Percentiles rank a stretch among this genome's conserved stretches.
These are phyloP conservation scores for Agelastica alni DNA, from an alignment of 2,888 invertebrate species.

Conservation along the genomic window DNA sequence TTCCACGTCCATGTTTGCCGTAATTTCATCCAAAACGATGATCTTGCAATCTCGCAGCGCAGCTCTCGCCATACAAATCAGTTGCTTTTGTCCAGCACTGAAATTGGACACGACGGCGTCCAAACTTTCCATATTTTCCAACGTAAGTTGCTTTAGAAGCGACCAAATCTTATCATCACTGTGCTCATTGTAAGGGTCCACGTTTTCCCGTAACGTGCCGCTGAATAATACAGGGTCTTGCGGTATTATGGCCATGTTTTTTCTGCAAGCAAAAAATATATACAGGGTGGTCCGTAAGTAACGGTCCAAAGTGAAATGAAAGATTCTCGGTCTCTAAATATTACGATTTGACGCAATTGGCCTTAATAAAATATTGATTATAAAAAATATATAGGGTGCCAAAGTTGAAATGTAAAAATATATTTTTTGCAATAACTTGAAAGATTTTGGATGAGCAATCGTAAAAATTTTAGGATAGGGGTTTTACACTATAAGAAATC, in stretches of 20 bases:
- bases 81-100: constrained; percentile 61
- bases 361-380: no score
- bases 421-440: no score
- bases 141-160: constrained; percentile 48
- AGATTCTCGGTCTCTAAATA: no score
- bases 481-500: no score
- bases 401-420: no score
- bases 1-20: constrained; percentile 60
- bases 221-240: constrained; percentile 59
- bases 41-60: constrained; percentile 58
- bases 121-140: constrained; percentile 47
- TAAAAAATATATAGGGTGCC: no score
- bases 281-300: no score
- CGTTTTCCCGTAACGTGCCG: constrained; percentile 58
- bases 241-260: constrained; percentile 58
- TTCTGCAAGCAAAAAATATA: constrained; percentile 46
- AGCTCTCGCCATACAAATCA: constrained; percentile 61
- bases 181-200: constrained; percentile 39
- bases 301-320: no score
- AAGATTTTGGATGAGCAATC: no score
- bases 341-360: no score
- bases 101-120: constrained; percentile 34
- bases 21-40: constrained; percentile 61
- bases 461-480: no score
- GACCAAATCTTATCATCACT: constrained; percentile 40